These are phyloP conservation scores for Ctenochaetus hawaiiensis DNA, from an alignment of 2,797 vertebrate species.

Conservation along the genomic window DNA sequence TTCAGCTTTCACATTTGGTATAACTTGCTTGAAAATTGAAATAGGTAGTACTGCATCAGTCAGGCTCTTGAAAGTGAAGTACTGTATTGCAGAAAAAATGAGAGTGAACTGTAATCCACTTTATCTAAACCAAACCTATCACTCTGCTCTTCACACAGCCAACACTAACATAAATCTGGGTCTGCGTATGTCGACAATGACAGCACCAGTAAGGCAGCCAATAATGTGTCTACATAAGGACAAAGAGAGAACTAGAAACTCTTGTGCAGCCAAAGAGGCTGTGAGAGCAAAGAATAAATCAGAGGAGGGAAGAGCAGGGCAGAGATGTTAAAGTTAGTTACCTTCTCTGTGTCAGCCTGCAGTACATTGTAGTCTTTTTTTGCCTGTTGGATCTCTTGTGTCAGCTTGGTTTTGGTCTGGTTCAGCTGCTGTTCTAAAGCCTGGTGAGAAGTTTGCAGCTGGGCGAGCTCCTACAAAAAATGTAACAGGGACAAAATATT, in stretches of 20 bases:
- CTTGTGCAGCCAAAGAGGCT: not conserved
- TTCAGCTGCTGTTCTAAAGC: constrained; percentile 87
- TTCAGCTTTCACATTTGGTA: not conserved
- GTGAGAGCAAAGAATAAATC: not conserved
- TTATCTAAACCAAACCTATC: no score
- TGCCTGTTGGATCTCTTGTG: constrained; percentile 91
- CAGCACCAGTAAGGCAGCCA: not conserved
- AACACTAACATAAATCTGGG: no score
- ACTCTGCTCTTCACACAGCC: no score
- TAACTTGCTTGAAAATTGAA: not conserved
- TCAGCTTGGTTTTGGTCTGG: constrained; percentile 87
- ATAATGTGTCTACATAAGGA: not conserved
- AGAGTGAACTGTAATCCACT: not conserved
- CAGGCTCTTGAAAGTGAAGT: not conserved
- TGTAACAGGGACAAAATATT: not conserved
- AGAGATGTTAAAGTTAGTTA: constrained; percentile 61
- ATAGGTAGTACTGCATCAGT: not conserved
- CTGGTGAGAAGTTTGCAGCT: constrained; percentile 87
- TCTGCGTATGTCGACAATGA: no score
- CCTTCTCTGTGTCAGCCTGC: constrained; percentile 90
- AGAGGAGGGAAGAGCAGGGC: not conserved
- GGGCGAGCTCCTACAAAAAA: constrained; percentile 86
- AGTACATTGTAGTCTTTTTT: constrained; percentile 86
- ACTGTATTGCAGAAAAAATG: no score
- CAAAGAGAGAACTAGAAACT: not conserved